These are phyloP conservation scores for Zaprionus ornatus DNA, from an alignment of 1,140 invertebrate genomes.

Conservation along the genomic window DNA sequence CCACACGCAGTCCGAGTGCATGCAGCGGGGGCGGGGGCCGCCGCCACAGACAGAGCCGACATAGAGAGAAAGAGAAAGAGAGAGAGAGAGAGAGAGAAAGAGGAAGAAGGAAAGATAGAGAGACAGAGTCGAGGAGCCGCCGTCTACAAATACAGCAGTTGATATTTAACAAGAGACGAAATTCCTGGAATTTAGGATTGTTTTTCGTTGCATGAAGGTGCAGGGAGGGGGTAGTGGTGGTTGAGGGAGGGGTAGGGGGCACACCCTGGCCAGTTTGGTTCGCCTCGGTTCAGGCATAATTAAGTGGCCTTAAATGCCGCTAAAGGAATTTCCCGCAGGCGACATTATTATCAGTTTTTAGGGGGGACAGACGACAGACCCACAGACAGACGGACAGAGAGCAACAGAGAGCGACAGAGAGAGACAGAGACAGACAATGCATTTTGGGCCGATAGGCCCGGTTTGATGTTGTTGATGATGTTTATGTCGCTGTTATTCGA, in stretches of 20 bases:
- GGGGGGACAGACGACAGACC: slow-evolving; percentile 8
- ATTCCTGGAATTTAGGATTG: slow-evolving; percentile 80
- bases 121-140: slow-evolving; percentile 33
- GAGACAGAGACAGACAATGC: neutral
- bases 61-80: neutral
- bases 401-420: slow-evolving; percentile 16
- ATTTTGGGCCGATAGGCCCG: slow-evolving; percentile 30
- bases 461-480: neutral
- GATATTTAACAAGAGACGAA: slow-evolving; percentile 75
- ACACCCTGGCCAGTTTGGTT: slow-evolving; percentile 20
- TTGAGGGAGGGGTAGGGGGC: slow-evolving; percentile 7
- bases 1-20: slow-evolving; percentile 18
- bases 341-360: slow-evolving; percentile 80
- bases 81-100: neutral
- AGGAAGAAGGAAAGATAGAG: neutral
- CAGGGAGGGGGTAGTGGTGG: neutral
- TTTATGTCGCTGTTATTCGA: slow-evolving; percentile 18
- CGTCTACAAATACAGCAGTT: slow-evolving; percentile 76
- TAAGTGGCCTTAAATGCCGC: slow-evolving; percentile 81
- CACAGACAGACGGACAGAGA: slow-evolving; percentile 16
- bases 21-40: neutral
- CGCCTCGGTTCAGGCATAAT: slow-evolving; percentile 60
- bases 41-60: neutral
- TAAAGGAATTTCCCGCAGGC: slow-evolving; percentile 80
- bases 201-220: slow-evolving; percentile 20